A percentile compares a stretch with the other conserved stretches of the same genome.
Evolutionary conservation across 2,797 vertebrate species (phyloP).

Genomic region (Microcaecilia unicolor): DNA sequence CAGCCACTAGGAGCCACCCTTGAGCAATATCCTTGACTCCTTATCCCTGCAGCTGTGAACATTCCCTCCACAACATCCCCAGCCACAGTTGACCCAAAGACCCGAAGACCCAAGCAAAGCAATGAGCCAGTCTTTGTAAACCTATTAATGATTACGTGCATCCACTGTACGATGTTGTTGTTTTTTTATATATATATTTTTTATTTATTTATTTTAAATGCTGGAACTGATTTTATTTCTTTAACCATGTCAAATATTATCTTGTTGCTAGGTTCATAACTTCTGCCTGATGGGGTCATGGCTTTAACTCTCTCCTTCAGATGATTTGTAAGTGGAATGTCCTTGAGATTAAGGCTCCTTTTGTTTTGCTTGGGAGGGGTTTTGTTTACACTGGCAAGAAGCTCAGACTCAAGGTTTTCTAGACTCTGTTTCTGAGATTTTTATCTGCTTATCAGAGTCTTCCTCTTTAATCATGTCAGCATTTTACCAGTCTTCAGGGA

Average conservation of each 20-base stretch:
- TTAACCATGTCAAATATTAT: slow-evolving; percentile 70
- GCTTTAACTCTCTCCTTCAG: slow-evolving; percentile 61
- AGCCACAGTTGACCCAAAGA: no score
- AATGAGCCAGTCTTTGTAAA: no score
- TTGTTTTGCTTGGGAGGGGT: slow-evolving; percentile 63
- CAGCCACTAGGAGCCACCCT: no score
- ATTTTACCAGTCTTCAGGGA: slow-evolving; percentile 65
- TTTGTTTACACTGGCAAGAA: slow-evolving; percentile 63
- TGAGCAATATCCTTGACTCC: no score
- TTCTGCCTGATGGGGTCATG: slow-evolving; percentile 52
- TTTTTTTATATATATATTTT: no score
- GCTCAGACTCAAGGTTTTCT: slow-evolving; percentile 61
- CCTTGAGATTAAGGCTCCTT: slow-evolving; percentile 55
- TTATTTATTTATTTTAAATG: no score
- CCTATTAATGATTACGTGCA: no score
- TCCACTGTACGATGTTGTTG: no score
- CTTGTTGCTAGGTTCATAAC: no score
- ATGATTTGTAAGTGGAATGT: slow-evolving; percentile 60
- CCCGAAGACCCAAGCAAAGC: no score
- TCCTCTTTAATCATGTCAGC: slow-evolving; percentile 69
- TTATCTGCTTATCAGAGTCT: slow-evolving; percentile 71
- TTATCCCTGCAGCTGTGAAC: no score
- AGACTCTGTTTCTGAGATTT: slow-evolving; percentile 73
- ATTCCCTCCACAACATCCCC: no score
- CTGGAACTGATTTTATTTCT: slow-evolving; percentile 52